Evolutionary conservation across 2,888 invertebrate genomes (phyloP), one percentile per base, ranked within the genome.

Genomic region (Thera britannica): DNA sequence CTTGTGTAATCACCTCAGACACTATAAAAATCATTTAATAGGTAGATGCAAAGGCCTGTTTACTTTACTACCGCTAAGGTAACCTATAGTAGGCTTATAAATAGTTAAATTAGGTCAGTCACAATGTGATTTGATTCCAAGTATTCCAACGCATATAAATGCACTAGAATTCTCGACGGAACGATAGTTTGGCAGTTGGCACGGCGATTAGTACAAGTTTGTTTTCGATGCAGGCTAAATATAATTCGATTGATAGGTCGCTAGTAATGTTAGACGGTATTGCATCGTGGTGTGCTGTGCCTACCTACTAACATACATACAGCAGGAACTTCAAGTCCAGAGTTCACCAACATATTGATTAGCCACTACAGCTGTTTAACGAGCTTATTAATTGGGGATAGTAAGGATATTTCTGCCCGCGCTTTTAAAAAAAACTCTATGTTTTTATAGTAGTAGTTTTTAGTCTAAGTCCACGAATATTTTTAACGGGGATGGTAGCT

Each of bases 191-290:
- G 38, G 51, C 38, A 51, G 38, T 52, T 60, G 73, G 65, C 73
- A 62, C 62, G 12, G 51, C 38, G 52, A 67, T 63, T 60, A 57
- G 52, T 0, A 64, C 62, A 65, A 64, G 54, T 64, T 73, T 74
- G 77, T 76, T 77, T 78, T 77, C 68, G 57, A 72, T 77, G 74
- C 76, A 74, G 72, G 76, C 86, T 86, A 88, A 86, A 85, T 79
- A 86, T 86, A 86, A 79, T 80, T 75, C 51, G 23, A 60, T 60
- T 38, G 51, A 4, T 9, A 51, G 58, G 9, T 46, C 2, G 44
- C 44, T 46, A 46, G 9, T 46, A 46, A 8, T 52, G 34, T 52
- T 34, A 51, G 44, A 46, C 44, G 8, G 44, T 46, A 51, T 51
- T 51, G 51, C 51, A 51, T 51, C 51, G 23, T 23, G 51, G 2